Evolutionary conservation across 1,140 invertebrate genomes (phyloP).

Genomic region (Drosophila sechellia): DNA sequence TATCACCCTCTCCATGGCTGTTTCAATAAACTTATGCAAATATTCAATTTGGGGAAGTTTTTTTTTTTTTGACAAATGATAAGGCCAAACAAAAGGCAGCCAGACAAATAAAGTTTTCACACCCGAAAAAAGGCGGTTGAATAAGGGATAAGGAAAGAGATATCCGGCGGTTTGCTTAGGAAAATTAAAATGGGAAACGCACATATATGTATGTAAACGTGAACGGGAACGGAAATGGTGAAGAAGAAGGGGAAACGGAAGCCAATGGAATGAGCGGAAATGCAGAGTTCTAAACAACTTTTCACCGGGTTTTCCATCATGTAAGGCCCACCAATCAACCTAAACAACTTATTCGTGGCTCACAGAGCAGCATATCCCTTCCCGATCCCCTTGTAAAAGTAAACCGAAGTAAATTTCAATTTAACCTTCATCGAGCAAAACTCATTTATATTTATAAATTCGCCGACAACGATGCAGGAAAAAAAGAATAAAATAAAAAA

Average conservation of each 20-base stretch:
- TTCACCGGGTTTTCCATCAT: constrained; percentile 69
- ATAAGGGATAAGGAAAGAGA: constrained; percentile 37
- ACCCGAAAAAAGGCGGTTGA: constrained; percentile 36
- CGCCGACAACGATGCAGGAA: constrained; percentile 58
- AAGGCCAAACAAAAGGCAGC: constrained; percentile 76
- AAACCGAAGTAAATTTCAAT: constrained; percentile 80
- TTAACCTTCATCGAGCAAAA: constrained; percentile 82
- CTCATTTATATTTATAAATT: constrained; percentile 84
- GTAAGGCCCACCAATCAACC: constrained; percentile 36
- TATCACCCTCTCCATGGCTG: constrained; percentile 38
- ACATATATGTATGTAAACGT: background rate
- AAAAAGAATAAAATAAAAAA: constrained; percentile 44
- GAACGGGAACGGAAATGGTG: too few relatives aligned
- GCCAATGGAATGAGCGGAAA: constrained; percentile 30
- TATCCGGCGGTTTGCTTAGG: constrained; percentile 68
- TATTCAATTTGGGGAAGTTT: constrained; percentile 75
- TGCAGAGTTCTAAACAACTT: constrained; percentile 61
- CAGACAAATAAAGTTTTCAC: constrained; percentile 78
- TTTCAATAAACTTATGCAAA: constrained; percentile 82
- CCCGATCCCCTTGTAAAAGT: constrained; percentile 19
- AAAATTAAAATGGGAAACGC: constrained; percentile 75
- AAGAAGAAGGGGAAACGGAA: background rate
- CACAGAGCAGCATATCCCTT: background rate
- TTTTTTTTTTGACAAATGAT: constrained; percentile 76
- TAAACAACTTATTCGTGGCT: constrained; percentile 40